Evolutionary conservation across 1,140 invertebrate species (phyloP), one percentile per base, ranked within the genome.

Genomic region (Achroia grisella): DNA sequence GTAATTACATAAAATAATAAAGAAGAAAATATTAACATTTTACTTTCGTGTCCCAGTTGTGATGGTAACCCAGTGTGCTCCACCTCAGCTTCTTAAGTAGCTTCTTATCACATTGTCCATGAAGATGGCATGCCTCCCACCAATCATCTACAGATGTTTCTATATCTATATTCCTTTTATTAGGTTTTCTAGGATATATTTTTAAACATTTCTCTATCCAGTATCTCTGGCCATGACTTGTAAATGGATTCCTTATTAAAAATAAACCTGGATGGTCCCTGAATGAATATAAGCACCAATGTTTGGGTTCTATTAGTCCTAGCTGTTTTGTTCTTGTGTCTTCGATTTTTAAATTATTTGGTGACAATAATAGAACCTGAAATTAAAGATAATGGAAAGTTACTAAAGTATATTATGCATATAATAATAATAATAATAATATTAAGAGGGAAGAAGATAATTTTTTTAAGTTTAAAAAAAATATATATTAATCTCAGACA

Each of bases 21-120:
- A 39, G 47, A 45, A 55, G 44, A 45, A 34, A 56, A 44, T 66
- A 67, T 78, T 66, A 69, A 62, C 59, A 64, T 71, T 72, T 68
- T 86, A 94, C 89, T 89, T 98, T 98, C 34, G 94, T 94, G 65
- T 97, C 91, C 97, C 97, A 98, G 83, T 98, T 91, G 77, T 98
- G 96, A 83, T 98, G 97, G 77, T 97, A 98, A 11, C 97, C 97
- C 28, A 98, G 77, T 1, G 97, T 98, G 10, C 92, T 89, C 97
- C 97, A 98, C 64, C 96, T 86, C 44, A 98, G 86, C 71, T 94
- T 94, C 43, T 87, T 87, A 41, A 87, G 67, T 11, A 90, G 48
- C 28, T 75, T 59, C 10, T 67, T 63, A 39, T 83, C 65, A 52
- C 70, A 71, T 37, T 62, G 39, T 46, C 82, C 61, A 32, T 55